Conservation (phyloP, 2,113 vertebrate genomes). For the Esox niger region DNA sequence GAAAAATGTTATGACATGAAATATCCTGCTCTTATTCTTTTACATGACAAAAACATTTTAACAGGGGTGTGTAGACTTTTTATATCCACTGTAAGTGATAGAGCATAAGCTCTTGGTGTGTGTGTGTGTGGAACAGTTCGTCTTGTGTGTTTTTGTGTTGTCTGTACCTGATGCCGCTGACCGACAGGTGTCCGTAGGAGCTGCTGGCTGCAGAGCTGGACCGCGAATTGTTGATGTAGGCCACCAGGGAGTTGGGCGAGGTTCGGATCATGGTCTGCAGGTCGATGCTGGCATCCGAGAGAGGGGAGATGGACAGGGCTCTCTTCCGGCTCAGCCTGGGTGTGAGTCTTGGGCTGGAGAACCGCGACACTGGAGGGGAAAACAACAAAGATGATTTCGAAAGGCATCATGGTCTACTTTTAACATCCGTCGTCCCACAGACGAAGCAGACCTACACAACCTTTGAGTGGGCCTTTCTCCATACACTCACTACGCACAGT, state of each 20-base stretch:
- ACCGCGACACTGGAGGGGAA: conserved; percentile 84
- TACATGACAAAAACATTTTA: too few species aligned
- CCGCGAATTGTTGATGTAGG: conserved; percentile 98
- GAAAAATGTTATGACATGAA: too few species aligned
- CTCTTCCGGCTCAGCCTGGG: conserved; percentile 92
- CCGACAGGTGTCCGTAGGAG: conserved; percentile 95
- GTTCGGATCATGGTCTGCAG: conserved; percentile 99
- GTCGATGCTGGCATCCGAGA: conserved; percentile 97
- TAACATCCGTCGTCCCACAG: too few species aligned
- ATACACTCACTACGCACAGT: background rate
- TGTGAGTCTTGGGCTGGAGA: conserved; percentile 91
- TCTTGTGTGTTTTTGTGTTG: background rate
- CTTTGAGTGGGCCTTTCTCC: background rate
- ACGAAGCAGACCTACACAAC: background rate
- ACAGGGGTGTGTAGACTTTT: too few species aligned
- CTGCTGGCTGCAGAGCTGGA: conserved; percentile 96
- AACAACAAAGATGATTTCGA: too few species aligned
- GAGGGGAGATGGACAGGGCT: conserved; percentile 91
- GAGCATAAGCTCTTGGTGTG: background rate
- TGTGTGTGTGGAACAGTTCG: background rate
- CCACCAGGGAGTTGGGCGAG: conserved; percentile 96
- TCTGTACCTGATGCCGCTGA: conserved; percentile 88
- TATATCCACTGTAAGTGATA: background rate
- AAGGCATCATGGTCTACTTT: too few species aligned
- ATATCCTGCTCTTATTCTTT: too few species aligned